A percentile compares a stretch with the other conserved stretches of the same genome.
Conservation (phyloP, 2,113 vertebrate genomes). For the Toxostoma redivivum region DNA sequence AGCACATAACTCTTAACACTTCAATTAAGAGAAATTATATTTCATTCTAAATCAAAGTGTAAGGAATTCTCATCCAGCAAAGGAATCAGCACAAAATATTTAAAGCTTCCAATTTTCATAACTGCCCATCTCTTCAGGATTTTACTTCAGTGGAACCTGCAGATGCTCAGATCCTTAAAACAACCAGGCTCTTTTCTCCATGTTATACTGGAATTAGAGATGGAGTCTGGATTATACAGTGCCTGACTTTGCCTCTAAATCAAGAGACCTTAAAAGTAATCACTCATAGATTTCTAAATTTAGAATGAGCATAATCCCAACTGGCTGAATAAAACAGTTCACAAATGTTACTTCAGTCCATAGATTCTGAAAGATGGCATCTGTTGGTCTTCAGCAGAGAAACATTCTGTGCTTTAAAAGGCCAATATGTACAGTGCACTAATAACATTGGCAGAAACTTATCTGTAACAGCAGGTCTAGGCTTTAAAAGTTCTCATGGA, state of each 20-base stretch:
- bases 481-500: neutral
- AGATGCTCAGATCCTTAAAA: neutral
- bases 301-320: neutral
- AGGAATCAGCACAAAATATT: neutral
- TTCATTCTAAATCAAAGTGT: neutral
- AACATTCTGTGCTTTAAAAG: neutral
- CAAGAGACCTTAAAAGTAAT: neutral
- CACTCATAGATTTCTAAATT: neutral
- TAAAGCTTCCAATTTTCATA: neutral
- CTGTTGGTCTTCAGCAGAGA: neutral
- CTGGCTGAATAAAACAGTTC: neutral
- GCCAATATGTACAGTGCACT: neutral
- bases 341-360: neutral
- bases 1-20: neutral
- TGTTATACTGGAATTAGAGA: neutral
- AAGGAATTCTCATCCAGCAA: neutral
- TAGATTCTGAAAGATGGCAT: neutral
- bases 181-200: neutral
- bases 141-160: neutral
- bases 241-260: neutral
- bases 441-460: neutral
- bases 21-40: neutral
- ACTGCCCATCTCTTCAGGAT: neutral
- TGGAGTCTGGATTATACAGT: neutral
- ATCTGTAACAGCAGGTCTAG: neutral